phyloP scores from a whole-genome alignment of 2,888 invertebrate species.

The Orthosia incerta region DNA sequence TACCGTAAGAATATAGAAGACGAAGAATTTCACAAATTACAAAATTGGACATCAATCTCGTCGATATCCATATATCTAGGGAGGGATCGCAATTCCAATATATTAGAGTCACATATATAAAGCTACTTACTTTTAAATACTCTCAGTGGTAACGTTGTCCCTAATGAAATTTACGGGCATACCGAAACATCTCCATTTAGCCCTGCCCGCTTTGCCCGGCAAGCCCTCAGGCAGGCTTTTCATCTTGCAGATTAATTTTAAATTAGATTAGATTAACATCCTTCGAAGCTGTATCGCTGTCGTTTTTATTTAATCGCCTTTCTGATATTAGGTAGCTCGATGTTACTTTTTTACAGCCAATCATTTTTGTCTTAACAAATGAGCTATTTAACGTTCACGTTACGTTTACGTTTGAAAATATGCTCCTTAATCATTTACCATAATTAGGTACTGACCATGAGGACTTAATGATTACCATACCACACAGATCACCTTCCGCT shows the following conservation, averaged over 20 bases:
- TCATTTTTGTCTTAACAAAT: slow-evolving; percentile 18
- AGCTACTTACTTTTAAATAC: slow-evolving; percentile 75
- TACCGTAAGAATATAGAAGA: slow-evolving; percentile 26
- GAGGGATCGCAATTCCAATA: slow-evolving; percentile 58
- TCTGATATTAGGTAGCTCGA: slow-evolving; percentile 62
- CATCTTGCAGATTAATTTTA: slow-evolving; percentile 86
- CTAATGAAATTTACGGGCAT: slow-evolving; percentile 82
- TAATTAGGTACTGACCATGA: no score
- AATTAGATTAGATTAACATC: slow-evolving; percentile 86
- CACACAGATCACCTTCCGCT: no score
- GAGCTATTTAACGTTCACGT: no score
- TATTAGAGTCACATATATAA: slow-evolving; percentile 43
- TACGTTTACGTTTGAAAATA: no score
- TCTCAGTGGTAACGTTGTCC: slow-evolving; percentile 74
- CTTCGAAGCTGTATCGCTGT: slow-evolving; percentile 77
- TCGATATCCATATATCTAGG: slow-evolving; percentile 41
- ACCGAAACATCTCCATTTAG: slow-evolving; percentile 80
- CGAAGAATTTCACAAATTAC: slow-evolving; percentile 39
- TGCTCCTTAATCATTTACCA: no score
- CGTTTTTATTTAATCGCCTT: slow-evolving; percentile 77
- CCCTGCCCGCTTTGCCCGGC: slow-evolving; percentile 57
- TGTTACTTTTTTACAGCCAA: slow-evolving; percentile 5
- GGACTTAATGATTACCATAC: no score
- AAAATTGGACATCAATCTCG: slow-evolving; percentile 55
- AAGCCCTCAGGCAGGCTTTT: slow-evolving; percentile 76